phyloP scores from a whole-genome alignment of 2,888 invertebrate genomes.

The Steinernema scapterisci region DNA sequence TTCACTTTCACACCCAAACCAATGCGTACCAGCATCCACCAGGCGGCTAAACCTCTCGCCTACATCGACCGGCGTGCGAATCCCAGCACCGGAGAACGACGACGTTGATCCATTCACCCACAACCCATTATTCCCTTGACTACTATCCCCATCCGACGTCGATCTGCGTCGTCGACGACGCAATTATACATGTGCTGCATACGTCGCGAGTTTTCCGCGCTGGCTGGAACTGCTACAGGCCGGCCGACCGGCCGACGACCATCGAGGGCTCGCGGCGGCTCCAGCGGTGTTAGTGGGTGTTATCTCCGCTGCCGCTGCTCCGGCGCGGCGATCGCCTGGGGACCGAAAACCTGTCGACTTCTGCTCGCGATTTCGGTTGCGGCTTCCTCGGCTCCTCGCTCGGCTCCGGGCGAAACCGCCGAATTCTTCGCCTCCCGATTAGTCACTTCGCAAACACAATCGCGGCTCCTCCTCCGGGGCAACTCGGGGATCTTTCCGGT shows the following conservation, averaged over 20 bases:
- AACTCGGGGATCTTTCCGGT: conserved; percentile 16
- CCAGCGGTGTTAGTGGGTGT: not conserved
- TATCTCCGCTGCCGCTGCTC: not conserved
- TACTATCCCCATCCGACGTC: not conserved
- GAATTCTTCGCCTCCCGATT: conserved; percentile 10
- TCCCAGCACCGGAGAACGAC: not conserved
- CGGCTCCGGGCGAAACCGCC: not conserved
- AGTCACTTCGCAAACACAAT: conserved; percentile 14
- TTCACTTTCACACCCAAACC: not conserved
- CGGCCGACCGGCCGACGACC: too few species aligned
- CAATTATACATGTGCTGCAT: conserved; percentile 25
- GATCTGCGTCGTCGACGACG: conserved; percentile 5
- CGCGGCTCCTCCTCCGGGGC: conserved; percentile 1
- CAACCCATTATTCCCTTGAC: not conserved
- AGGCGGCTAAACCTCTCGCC: not conserved
- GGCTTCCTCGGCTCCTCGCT: not conserved
- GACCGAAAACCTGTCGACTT: conserved; percentile 9
- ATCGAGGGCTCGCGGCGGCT: not conserved
- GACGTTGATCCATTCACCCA: not conserved
- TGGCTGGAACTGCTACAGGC: not conserved
- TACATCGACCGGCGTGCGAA: not conserved
- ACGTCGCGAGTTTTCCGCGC: not conserved
- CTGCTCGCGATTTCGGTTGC: not conserved
- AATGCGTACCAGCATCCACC: conserved; percentile 6
- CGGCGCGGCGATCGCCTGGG: not conserved